Percentiles rank a stretch among this genome's conserved stretches.
phyloP scores from a whole-genome alignment of 1,140 invertebrate genomes.

The Polypedilum pembai region DNA sequence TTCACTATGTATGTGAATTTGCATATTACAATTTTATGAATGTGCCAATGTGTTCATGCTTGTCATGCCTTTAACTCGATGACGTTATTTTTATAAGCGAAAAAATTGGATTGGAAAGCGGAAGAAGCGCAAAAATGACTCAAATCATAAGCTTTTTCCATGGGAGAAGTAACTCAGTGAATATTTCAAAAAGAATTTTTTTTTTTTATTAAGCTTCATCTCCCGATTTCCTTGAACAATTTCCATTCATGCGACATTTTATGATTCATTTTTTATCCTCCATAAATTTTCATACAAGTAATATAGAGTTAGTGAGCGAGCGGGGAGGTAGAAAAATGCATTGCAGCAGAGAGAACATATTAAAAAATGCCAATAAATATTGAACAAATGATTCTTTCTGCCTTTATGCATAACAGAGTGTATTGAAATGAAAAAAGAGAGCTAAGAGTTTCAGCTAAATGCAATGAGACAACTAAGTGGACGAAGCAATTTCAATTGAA shows the following conservation, averaged over 20 bases:
- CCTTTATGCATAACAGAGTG: background rate
- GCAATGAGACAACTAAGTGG: conserved; percentile 1
- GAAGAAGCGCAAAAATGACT: background rate
- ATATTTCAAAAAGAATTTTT: background rate
- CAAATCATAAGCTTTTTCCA: background rate
- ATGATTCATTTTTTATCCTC: conserved; percentile 25
- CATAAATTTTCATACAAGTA: background rate
- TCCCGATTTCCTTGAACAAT: background rate
- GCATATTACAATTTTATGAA: background rate
- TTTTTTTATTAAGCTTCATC: background rate
- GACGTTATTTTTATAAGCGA: background rate
- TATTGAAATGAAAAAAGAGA: background rate
- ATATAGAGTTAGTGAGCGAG: background rate
- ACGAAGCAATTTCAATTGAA: conserved; percentile 27
- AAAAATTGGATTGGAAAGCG: background rate
- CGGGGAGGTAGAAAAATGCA: background rate
- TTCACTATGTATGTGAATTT: background rate
- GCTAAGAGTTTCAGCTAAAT: background rate
- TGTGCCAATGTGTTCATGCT: background rate
- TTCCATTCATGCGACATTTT: background rate
- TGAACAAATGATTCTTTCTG: conserved; percentile 22
- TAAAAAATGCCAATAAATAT: conserved; percentile 20
- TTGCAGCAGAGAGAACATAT: background rate
- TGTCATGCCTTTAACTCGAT: background rate
- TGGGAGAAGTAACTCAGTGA: background rate